Base-by-base conservation (phyloP, 2,113 vertebrate species). In the Abramis brama region DNA sequence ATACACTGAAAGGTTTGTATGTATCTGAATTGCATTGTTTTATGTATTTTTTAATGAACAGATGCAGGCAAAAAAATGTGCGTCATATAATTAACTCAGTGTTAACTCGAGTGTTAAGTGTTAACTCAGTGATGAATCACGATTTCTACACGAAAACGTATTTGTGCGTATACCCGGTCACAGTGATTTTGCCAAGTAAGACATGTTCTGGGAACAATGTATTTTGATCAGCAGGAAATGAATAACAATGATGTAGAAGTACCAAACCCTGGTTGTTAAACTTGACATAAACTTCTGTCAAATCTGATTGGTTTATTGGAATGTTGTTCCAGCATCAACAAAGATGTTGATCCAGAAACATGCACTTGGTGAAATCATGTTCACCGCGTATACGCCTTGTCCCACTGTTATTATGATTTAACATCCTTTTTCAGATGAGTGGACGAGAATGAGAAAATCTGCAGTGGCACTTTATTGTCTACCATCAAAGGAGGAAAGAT, bases 401-500 rank as follows among this genome's bases (percentile, higher is more conserved):
- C 71, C 43, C 6, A 25, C 71, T 33, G 50, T 6, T 50, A 70
- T 84, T 81, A 43, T 47, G 78, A 83, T 85, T 85, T 59, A 47
- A 45, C 23, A 39, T 68, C 73, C 19, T 50, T 73, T 76, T 80
- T 82, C 71, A 74, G 86, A 75, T 57, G 73, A 66, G 68, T 79
- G 81, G 10, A 19, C 59, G 27, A 33, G 50, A 52, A 75, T 60
- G 33, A 64, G 13, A 70, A 85, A 57, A 55, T 55, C 62, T 43
- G 43, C 82, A 33, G 27, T 50, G 78, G 83, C 77, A 82, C 78
- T 89, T 82, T 62, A 68, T 60, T 66, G 50, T 64, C 85, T 52
- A 68, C 36, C 62, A 50, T 86, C 80, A 85, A 82, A 82, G 85
- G 86, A 82, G 43, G 85, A 79, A 74, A 62, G 62, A 85, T 4